Percentiles rank a stretch among this genome's conserved stretches.
Evolutionary conservation across 2,888 invertebrate genomes (phyloP).

Genomic region (Sympetrum striolatum): DNA sequence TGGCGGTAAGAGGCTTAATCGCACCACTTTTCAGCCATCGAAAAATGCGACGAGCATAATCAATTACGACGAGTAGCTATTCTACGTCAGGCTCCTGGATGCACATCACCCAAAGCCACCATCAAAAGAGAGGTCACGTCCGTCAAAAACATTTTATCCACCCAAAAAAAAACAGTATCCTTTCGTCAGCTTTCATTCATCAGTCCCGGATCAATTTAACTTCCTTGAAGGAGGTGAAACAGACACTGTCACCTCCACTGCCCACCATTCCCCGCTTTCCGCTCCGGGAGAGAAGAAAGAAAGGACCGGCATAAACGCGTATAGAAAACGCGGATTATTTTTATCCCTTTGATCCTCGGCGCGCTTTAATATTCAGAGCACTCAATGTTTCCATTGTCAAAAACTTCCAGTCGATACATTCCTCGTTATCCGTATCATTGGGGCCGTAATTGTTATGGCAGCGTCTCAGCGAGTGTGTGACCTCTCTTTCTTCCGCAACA

Average conservation of each 20-base stretch:
- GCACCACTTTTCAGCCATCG: too few species aligned
- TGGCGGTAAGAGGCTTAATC: too few species aligned
- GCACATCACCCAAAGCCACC: too few species aligned
- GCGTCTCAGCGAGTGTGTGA: not conserved
- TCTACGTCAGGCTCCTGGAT: too few species aligned
- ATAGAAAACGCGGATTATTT: not conserved
- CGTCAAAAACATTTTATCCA: not conserved
- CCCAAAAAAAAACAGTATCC: not conserved
- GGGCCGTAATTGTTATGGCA: constrained; percentile 17
- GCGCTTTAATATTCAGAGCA: not conserved
- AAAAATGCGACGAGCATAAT: too few species aligned
- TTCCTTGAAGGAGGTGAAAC: not conserved
- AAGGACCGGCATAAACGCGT: not conserved
- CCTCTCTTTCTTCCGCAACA: not conserved
- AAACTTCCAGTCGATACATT: constrained; percentile 30
- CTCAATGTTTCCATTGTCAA: not conserved
- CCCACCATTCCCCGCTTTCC: not conserved
- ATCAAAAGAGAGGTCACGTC: not conserved
- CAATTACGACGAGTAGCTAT: too few species aligned
- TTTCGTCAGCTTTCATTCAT: not conserved
- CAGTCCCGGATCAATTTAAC: not conserved
- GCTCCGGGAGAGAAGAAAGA: not conserved
- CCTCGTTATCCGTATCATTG: constrained; percentile 32
- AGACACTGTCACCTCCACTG: not conserved
- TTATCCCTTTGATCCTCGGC: not conserved